Evolutionary conservation across 2,888 invertebrate species (phyloP), one percentile per base, ranked within the genome.

Genomic region (Noctuana brunneofusca): DNA sequence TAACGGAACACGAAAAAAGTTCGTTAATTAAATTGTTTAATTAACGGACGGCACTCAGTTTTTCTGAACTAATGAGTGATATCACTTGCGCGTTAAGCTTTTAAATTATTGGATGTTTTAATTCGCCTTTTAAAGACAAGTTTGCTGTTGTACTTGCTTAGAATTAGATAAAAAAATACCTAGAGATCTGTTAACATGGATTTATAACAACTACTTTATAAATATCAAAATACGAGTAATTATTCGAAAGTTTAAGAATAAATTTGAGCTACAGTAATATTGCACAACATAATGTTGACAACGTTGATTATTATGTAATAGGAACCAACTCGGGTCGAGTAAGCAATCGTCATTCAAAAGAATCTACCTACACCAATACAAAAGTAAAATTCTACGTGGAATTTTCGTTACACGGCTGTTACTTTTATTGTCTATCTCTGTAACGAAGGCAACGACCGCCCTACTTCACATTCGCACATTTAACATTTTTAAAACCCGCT

Each of bases 1-100:
- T 43, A 43, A 43, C 18, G 43, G 18, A 43, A 43, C 41, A 16
- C 16, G 41, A 41, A 41, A 16, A 41, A 41, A 41, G 41, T 41
- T 41, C 4, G 16, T 41, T 41, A 41, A 41, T 43, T 43, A 18
- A n/a, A 43, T 18, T 11, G 18, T 43, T 18, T 43, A 43, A 43
- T 16, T 18, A 43, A 43, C 16, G 18, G 11, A 43, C 18, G 20
- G 18, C 20, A 18, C 18, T 18, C 41, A 41, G 16, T 41, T 35
- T 41, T 41, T 16, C 41, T 41, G 41, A 41, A 41, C 41, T 18
- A 41, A 41, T 41, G 41, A 41, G 9, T 41, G 16, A 41, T 16
- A 43, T 43, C 3, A 41, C 18, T 43, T 43, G 43, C 18, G 18
- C 43, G 11, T 20, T 6, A 12, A 20, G 43, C 20, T 18, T 20